These are phyloP conservation scores for Mactromeris polynyma DNA, from an alignment of 2,888 invertebrate genomes.

Conservation along the genomic window DNA sequence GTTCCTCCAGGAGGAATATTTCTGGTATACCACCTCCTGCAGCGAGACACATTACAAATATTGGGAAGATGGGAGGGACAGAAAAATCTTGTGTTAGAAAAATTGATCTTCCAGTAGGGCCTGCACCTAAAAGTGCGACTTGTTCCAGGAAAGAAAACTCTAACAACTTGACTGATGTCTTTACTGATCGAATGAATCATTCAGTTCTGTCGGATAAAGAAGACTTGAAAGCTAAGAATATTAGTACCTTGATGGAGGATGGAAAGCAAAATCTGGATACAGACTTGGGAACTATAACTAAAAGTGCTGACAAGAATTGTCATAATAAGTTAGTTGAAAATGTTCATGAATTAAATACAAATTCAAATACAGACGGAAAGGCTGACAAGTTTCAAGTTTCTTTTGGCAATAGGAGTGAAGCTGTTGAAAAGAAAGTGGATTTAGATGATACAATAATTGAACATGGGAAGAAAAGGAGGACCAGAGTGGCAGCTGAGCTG, in stretches of 20 bases:
- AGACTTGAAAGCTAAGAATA: not conserved
- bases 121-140: not conserved
- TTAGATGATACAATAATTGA: not conserved
- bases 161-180: not conserved
- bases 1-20: not conserved
- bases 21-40: not conserved
- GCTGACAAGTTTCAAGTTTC: not conserved
- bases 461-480: not conserved
- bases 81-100: not conserved
- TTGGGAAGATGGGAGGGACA: not conserved
- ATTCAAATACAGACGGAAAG: not conserved
- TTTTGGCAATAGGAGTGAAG: not conserved
- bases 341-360: not conserved
- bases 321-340: not conserved
- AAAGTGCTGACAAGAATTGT: not conserved
- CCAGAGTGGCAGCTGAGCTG: not conserved
- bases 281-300: not conserved
- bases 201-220: not conserved
- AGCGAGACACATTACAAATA: not conserved
- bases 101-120: slow-evolving; percentile 34
- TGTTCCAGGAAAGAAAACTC: not conserved
- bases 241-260: not conserved
- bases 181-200: not conserved
- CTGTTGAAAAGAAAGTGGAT: not conserved
- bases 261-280: not conserved